phyloP scores from a whole-genome alignment of 2,888 invertebrate species.

The Torymus texanus region DNA sequence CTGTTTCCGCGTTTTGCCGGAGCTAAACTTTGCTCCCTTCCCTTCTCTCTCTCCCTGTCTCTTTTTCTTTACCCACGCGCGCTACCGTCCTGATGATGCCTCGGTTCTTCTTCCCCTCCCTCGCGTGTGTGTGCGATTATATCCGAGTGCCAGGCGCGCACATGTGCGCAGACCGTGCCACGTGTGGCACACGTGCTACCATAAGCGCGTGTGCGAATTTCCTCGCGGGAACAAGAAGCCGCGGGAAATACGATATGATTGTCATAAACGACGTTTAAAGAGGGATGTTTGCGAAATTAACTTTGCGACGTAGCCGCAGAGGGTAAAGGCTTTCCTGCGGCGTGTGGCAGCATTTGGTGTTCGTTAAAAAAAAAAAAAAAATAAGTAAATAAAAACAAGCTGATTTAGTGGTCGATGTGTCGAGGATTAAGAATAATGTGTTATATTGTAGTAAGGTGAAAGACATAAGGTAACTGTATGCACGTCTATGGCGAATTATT shows the following conservation, averaged over 20 bases:
- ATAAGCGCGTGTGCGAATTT: constrained; percentile 27
- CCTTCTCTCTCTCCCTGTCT: not conserved
- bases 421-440: too few species aligned
- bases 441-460: too few species aligned
- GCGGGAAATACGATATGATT: constrained; percentile 34
- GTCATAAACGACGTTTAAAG: constrained; percentile 40
- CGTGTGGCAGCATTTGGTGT: too few species aligned
- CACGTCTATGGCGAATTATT: too few species aligned
- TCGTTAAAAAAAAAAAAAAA: too few species aligned
- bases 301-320: constrained; percentile 8
- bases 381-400: too few species aligned
- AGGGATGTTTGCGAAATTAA: constrained; percentile 47
- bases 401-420: too few species aligned
- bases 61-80: too few species aligned
- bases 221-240: constrained; percentile 32
- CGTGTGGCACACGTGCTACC: constrained; percentile 43
- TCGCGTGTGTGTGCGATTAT: constrained; percentile 26
- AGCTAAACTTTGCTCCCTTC: constrained; percentile 45
- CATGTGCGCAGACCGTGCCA: constrained; percentile 20
- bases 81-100: constrained; percentile 11
- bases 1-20: constrained; percentile 65
- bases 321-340: not conserved
- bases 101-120: not conserved
- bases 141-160: constrained; percentile 13
- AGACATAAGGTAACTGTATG: too few species aligned